These are phyloP conservation scores for Odiellus spinosus DNA, from an alignment of 2,888 invertebrate species.

Conservation along the genomic window DNA sequence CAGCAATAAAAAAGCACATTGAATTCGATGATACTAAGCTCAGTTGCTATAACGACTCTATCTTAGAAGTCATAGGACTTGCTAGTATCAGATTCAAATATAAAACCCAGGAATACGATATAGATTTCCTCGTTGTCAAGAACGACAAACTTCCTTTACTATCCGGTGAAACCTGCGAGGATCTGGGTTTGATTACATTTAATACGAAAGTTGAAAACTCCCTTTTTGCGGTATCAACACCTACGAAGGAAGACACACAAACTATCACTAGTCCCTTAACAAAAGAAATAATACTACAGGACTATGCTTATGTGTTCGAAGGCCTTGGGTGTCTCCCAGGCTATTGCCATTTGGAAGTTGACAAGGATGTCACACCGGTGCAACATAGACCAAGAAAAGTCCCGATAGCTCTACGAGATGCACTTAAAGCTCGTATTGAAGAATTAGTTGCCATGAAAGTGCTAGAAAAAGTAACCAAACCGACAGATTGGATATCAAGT, in stretches of 20 bases:
- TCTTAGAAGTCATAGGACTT: too few relatives aligned
- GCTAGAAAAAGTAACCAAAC: not conserved
- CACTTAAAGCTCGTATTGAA: slow-evolving; percentile 4
- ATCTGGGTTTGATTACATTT: not conserved
- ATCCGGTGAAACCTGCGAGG: too few relatives aligned
- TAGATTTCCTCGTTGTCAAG: too few relatives aligned
- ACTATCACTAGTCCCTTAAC: not conserved
- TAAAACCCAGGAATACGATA: too few relatives aligned
- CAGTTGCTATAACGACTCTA: too few relatives aligned
- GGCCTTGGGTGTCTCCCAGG: slow-evolving; percentile 2
- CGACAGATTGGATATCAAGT: slow-evolving; percentile 1
- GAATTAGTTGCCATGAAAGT: slow-evolving; percentile 4
- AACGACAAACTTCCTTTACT: too few relatives aligned
- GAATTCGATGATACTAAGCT: too few relatives aligned
- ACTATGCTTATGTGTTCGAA: slow-evolving; percentile 5
- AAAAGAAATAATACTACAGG: not conserved
- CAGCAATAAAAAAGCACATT: too few relatives aligned
- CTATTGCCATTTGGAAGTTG: slow-evolving; percentile 1
- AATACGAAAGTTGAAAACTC: too few relatives aligned
- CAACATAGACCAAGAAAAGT: not conserved
- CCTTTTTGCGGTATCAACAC: not conserved
- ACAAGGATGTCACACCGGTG: not conserved
- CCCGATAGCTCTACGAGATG: slow-evolving; percentile 1
- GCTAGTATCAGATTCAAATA: too few relatives aligned
- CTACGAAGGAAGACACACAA: not conserved